phyloP scores from a whole-genome alignment of 2,113 vertebrate genomes.

The Xenus cinereus region DNA sequence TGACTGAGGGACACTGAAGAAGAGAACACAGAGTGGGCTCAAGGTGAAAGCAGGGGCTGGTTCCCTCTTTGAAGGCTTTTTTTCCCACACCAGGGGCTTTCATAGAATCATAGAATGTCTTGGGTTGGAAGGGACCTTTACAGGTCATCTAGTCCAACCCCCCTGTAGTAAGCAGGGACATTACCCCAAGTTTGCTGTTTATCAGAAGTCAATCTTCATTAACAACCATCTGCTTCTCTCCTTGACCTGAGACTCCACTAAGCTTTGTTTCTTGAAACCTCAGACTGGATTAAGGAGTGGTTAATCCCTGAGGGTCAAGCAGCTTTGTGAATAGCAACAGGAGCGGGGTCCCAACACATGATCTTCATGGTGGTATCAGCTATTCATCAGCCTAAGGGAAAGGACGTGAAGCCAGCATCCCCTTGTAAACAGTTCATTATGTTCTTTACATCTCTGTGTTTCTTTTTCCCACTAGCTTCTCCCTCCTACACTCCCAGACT shows the following conservation, averaged over 20 bases:
- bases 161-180: no score
- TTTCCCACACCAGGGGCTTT: background rate
- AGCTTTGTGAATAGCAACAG: background rate
- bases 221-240: background rate
- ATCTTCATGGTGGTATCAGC: background rate
- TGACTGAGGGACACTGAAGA: background rate
- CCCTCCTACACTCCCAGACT: background rate
- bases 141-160: no score
- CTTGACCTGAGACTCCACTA: background rate
- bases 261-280: background rate
- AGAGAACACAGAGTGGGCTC: background rate
- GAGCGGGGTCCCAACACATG: background rate
- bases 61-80: background rate
- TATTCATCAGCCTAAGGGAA: background rate
- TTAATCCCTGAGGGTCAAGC: background rate
- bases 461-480: background rate
- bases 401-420: background rate
- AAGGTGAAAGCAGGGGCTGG: background rate
- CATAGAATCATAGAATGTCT: no score
- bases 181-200: no score
- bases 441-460: background rate
- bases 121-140: no score
- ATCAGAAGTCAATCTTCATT: background rate
- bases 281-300: background rate
- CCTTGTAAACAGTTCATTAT: constrained; percentile 43